Base-by-base conservation (phyloP, 2,113 vertebrate species). In the Aegithalos caudatus region DNA sequence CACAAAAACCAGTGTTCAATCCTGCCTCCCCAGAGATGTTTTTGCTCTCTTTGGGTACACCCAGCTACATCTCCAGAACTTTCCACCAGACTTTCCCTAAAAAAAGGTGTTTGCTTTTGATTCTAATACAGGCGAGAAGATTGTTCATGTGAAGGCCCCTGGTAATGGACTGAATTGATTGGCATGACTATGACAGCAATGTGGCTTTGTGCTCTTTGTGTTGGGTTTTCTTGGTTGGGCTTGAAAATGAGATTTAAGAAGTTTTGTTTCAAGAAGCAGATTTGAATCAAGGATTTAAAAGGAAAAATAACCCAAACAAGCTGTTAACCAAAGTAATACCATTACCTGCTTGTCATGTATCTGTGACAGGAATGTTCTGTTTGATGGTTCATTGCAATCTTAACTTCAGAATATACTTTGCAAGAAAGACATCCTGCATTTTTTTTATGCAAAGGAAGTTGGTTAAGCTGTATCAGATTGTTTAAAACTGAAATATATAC, bases 141-240 rank as follows among this genome's bases (percentile, higher is more conserved):
- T 17, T 47, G 56, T 29, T 79, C 47, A n/a, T 21, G 16, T 62
- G 13, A 54, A 79, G 24, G 12, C 6, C 40, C 0, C 0, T 62
- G n/a, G 73, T 12, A 70, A n/a, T 10, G 20, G 29, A 25, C 40
- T n/a, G 38, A 61, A 47, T n/a, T 38, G 29, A 11, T 62, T 71
- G 85, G 24, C 11, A 12, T 25, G n/a, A 40, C 35, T 47, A 8
- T 70, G 65, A 62, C 65, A 62, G 29, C 18, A 37, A 1, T 14
- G 40, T 83, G 33, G 28, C 51, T 71, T 8, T 25, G 27, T 53
- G 27, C 21, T 62, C 13, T 44, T 80, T 35, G 21, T 29, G 31
- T 35, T 58, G 25, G 13, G 10, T 35, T 70, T 88, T 23, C 21
- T 74, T 51, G 45, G 20, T 37, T 81, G 6, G 54, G 3, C 13